Evolutionary conservation across 2,113 vertebrate genomes (phyloP), one percentile per base, ranked within the genome.

Genomic region (Phodopus roborovskii): DNA sequence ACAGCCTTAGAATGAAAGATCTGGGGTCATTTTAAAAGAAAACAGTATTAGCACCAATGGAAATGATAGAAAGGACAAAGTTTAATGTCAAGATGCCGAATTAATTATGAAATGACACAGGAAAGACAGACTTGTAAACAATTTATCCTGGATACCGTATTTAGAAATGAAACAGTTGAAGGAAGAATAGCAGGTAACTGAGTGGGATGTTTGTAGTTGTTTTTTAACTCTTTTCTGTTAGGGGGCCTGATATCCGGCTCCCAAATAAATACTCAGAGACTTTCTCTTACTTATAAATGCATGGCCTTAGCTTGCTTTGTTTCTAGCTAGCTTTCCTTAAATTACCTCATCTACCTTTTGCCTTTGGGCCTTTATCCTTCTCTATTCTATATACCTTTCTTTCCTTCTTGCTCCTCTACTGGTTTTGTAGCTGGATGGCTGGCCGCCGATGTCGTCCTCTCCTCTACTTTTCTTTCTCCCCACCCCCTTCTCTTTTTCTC

Each of bases 11-110:
- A 86, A 91, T 36, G 95, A 77, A 90, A 7, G 56, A 1, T 36
- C 9, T 22, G 12, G 79, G 66, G 79, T 95, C 94, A 91, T 92
- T 87, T 96, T 82, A 3, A 88, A 96, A 94, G 73, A 88, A 96
- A 94, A 75, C 15, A 78, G 5, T 42, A 92, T 92, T 75, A 95
- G 50, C 6, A 17, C 36, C 22, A 19, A 74, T 48, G 36, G 93
- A 96, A 94, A 56, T 82, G 30, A 7, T 64, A 81, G 68, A 84
- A 93, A 94, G 33, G 58, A 74, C 56, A 96, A 92, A 94, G 86
- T 58, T 84, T 56, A 15, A 10, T 45, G 77, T 70, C 39, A 77
- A 74, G 56, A 88, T 26, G 66, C 26, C 45, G 87, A 71, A 88
- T 73, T 85, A 95, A 79, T 12, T 83, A 75, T 62, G 24, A 93